phyloP scores from a whole-genome alignment of 1,140 invertebrate genomes.

The Drosophila cardini region DNA sequence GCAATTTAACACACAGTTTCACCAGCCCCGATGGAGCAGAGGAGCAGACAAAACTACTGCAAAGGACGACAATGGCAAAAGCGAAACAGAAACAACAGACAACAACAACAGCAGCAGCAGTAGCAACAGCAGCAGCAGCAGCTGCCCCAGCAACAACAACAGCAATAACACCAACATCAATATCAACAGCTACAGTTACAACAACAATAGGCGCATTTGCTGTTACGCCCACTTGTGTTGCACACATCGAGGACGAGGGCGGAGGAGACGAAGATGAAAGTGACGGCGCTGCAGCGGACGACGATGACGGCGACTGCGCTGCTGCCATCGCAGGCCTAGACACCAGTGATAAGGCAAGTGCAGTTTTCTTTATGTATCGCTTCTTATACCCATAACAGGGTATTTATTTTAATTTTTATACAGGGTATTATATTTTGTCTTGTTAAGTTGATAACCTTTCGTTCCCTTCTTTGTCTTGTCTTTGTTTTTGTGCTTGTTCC shows the following conservation, averaged over 20 bases:
- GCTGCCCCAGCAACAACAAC: constrained; percentile 22
- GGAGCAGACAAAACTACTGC: constrained; percentile 34
- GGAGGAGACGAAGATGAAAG: constrained; percentile 29
- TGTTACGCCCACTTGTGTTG: constrained; percentile 52
- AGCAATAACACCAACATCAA: constrained; percentile 22
- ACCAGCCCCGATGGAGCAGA: constrained; percentile 53
- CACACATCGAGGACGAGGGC: constrained; percentile 50
- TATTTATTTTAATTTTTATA: constrained; percentile 7
- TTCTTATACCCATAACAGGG: background rate
- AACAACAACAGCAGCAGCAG: constrained; percentile 45
- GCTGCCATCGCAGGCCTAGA: constrained; percentile 30
- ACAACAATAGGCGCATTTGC: constrained; percentile 28
- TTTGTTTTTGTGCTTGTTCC: too few species aligned
- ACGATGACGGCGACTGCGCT: constrained; percentile 31
- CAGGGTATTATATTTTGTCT: too few species aligned
- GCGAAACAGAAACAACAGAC: constrained; percentile 70
- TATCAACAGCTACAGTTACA: constrained; percentile 22
- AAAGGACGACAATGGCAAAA: constrained; percentile 66
- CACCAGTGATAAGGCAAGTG: constrained; percentile 68
- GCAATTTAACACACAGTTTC: constrained; percentile 44
- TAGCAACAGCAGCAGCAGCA: constrained; percentile 10
- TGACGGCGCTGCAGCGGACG: constrained; percentile 34
- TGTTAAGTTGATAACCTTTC: background rate
- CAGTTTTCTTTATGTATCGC: constrained; percentile 18
- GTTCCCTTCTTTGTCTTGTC: constrained; percentile 16